Conservation (phyloP, 2,797 vertebrate species). For the Avahi laniger region DNA sequence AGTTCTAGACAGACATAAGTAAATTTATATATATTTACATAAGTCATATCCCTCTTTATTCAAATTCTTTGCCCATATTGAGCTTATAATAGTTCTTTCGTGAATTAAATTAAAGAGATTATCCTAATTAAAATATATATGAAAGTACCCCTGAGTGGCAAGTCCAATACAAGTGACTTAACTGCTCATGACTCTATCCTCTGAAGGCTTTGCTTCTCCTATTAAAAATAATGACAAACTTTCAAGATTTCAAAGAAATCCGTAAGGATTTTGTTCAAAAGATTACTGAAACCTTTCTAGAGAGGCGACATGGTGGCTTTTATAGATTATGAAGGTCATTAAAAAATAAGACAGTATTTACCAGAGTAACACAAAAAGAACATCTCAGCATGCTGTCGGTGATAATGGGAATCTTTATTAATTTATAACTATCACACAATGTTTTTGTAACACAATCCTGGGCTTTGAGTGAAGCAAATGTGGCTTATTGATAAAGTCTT, state of each 20-base stretch:
- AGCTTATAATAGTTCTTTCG: background rate
- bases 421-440: constrained; percentile 65
- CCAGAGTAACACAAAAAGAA: constrained; percentile 70
- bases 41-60: background rate
- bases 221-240: constrained; percentile 78
- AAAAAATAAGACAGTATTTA: constrained; percentile 70
- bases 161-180: background rate
- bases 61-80: background rate
- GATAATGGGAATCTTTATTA: constrained; percentile 80
- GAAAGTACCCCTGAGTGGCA: background rate
- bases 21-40: background rate
- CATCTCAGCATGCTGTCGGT: constrained; percentile 50
- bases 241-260: constrained; percentile 82
- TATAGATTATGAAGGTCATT: constrained; percentile 70
- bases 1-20: background rate
- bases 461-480: constrained; percentile 72
- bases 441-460: constrained; percentile 43
- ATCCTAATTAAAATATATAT: background rate
- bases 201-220: constrained; percentile 68
- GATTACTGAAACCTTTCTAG: constrained; percentile 75
- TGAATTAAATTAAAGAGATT: constrained; percentile 7
- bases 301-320: constrained; percentile 65
- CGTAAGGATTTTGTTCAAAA: constrained; percentile 77
- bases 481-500: constrained; percentile 77
- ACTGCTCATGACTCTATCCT: background rate